phyloP scores from a whole-genome alignment of 2,888 invertebrate genomes.

The Drosophila nr. perissopoda region DNA sequence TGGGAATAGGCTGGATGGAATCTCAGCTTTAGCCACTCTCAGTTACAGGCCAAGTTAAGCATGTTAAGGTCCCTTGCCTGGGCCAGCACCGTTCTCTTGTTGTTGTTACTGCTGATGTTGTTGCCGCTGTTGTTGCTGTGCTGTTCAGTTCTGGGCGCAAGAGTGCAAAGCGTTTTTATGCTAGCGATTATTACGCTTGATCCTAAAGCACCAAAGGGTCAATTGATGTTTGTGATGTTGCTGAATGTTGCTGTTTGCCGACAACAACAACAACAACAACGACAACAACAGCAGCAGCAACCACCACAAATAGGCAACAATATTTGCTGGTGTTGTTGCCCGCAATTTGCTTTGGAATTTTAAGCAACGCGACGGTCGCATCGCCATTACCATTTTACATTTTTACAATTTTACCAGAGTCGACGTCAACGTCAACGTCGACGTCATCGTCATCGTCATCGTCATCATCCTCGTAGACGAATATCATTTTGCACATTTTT shows the following conservation, averaged over 20 bases:
- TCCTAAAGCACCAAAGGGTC: slow-evolving; percentile 82
- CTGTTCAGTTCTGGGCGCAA: slow-evolving; percentile 54
- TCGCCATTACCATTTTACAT: slow-evolving; percentile 60
- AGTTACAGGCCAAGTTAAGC: slow-evolving; percentile 40
- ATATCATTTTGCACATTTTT: slow-evolving; percentile 58
- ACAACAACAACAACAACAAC: slow-evolving; percentile 40
- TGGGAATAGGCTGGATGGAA: slow-evolving; percentile 26
- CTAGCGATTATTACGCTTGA: slow-evolving; percentile 83
- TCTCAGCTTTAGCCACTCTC: slow-evolving; percentile 35
- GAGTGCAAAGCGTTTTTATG: slow-evolving; percentile 82
- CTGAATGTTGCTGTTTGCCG: slow-evolving; percentile 66
- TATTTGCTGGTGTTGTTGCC: slow-evolving; percentile 60
- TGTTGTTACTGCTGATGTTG: not conserved
- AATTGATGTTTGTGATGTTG: slow-evolving; percentile 83
- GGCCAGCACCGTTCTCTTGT: slow-evolving; percentile 7
- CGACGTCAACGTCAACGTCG: slow-evolving; percentile 17
- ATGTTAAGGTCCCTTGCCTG: slow-evolving; percentile 44
- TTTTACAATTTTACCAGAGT: slow-evolving; percentile 43
- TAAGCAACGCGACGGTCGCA: slow-evolving; percentile 75
- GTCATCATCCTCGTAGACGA: slow-evolving; percentile 55
- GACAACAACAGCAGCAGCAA: slow-evolving; percentile 47
- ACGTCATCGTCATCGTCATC: slow-evolving; percentile 18
- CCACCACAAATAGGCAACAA: slow-evolving; percentile 56
- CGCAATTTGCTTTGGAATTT: slow-evolving; percentile 82
- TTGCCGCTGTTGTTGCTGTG: not conserved